Evolutionary conservation across 2,113 vertebrate genomes (phyloP).

Genomic region (Thymallus thymallus): DNA sequence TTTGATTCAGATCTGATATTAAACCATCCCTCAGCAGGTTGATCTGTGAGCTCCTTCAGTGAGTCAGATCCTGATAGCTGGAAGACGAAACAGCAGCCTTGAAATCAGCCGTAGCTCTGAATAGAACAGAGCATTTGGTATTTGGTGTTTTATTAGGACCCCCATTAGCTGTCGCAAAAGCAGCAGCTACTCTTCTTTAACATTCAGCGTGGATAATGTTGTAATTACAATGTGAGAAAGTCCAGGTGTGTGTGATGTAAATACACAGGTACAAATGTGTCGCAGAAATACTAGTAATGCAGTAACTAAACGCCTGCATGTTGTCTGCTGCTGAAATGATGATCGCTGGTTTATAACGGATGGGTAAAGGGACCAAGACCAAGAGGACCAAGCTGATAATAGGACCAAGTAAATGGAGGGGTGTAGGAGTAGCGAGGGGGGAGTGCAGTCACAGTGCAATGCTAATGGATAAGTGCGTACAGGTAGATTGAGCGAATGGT

Average conservation of each 20-base stretch:
- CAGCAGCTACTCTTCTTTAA: no score
- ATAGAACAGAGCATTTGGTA: background rate
- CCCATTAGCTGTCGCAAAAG: no score
- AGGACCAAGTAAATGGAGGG: no score
- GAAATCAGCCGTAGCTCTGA: background rate
- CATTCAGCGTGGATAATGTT: no score
- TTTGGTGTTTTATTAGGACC: no score
- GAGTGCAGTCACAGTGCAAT: background rate
- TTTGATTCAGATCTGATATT: slow-evolving; percentile 38
- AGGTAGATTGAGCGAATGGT: background rate
- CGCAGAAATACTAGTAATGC: background rate
- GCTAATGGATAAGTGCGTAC: background rate
- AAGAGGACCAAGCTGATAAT: no score
- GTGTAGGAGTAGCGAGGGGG: no score
- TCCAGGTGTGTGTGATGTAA: no score
- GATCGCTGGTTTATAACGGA: background rate
- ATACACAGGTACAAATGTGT: no score
- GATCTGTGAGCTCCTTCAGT: background rate
- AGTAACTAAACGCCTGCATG: background rate
- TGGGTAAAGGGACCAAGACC: no score
- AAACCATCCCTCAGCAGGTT: slow-evolving; percentile 10
- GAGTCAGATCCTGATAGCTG: background rate
- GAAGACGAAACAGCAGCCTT: slow-evolving; percentile 12
- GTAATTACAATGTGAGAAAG: no score
- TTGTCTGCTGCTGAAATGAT: background rate